Evolutionary conservation across 2,888 invertebrate genomes (phyloP), one percentile per base, ranked within the genome.

Genomic region (Plebejus melissa): DNA sequence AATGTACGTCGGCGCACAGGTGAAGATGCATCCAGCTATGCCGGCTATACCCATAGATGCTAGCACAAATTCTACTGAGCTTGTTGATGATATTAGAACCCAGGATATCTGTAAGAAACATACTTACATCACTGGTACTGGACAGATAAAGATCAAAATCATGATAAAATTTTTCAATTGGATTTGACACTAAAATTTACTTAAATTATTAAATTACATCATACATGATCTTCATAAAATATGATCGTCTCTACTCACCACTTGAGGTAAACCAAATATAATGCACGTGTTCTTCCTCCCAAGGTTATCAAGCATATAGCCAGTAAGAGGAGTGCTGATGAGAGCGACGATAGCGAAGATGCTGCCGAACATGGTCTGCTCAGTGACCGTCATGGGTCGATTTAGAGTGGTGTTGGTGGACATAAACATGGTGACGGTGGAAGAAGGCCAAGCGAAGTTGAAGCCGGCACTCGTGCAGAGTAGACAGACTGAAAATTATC

Each of bases 371-470:
- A 87, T 79, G 0, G 86, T 81, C 38, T 84, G 74, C 76, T 87
- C 87, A 0, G 81, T 81, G 7, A 83, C 82, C 0, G 78, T 80
- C 84, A 86, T 85, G 1, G 82, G 81, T 74, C 85, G 78, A 69
- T 82, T 75, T 0, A 86, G 81, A 0, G 84, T 83, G 0, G 85
- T 86, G 79, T 83, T 82, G 16, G 76, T 74, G 0, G 86, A 84
- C 41, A 81, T 81, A 81, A 90, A 91, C 28, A 88, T 82, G 1
- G 83, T 82, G 1, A 88, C 78, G 0, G 87, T 88, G 0, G 88
- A 87, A 0, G 90, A 90, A 0, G 90, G 90, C 90, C 90, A 90
- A 0, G 88, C 82, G 77, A 82, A 85, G 76, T 86, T 83, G 1
- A 90, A 75, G 0, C 90, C 88, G 2, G 32, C 65, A 32, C 65